Conservation (phyloP, 1,140 invertebrate species). For the Psilanteris sp. region DNA sequence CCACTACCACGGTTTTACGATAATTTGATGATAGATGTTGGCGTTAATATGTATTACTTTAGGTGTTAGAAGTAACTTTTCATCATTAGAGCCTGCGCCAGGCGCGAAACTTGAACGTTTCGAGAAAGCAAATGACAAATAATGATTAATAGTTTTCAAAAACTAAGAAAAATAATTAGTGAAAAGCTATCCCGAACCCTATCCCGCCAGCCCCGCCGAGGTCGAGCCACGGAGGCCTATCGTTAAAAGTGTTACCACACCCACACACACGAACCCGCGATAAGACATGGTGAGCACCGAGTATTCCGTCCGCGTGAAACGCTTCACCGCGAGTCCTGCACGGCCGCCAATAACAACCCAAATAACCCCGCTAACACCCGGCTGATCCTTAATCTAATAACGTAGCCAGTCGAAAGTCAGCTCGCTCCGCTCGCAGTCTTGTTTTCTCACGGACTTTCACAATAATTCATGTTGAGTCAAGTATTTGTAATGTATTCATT, state of each 20-base stretch:
- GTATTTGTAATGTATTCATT: constrained; percentile 58
- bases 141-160: constrained; percentile 55
- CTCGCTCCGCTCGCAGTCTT: constrained; percentile 65
- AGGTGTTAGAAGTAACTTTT: constrained; percentile 25
- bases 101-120: too few species aligned
- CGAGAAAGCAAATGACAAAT: too few species aligned
- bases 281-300: constrained; percentile 80
- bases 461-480: constrained; percentile 55
- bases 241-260: constrained; percentile 69
- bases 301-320: constrained; percentile 70
- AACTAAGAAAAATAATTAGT: constrained; percentile 35
- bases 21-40: too few species aligned
- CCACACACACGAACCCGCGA: constrained; percentile 74
- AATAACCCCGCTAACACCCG: constrained; percentile 67
- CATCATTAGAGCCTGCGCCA: constrained; percentile 5
- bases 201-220: constrained; percentile 79
- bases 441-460: constrained; percentile 58
- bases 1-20: too few species aligned
- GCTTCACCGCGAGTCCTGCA: constrained; percentile 72
- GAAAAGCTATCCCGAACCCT: constrained; percentile 65
- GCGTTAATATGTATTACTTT: constrained; percentile 11
- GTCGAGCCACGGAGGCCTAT: constrained; percentile 76
- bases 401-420: constrained; percentile 53
- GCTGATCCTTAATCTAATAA: constrained; percentile 61
- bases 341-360: constrained; percentile 65